A percentile compares a stretch with the other conserved stretches of the same genome.
Conservation (phyloP, 92 coral and sea anemone species). For the Galaxea fascicularis region DNA sequence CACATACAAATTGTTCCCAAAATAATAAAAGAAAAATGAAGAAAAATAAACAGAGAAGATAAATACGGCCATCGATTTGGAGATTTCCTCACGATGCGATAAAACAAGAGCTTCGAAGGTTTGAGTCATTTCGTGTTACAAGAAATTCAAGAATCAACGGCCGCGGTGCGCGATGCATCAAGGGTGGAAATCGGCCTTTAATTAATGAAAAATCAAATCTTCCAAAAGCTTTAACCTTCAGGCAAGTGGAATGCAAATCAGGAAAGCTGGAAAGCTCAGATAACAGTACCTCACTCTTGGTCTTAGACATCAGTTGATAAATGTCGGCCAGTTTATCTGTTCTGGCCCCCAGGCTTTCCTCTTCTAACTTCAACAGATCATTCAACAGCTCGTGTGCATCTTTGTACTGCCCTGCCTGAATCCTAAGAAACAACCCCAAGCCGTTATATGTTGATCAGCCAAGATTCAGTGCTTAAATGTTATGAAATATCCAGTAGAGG, state of each 20-base stretch:
- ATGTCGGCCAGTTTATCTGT: conserved; percentile 93
- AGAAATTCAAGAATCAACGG: too few relatives aligned
- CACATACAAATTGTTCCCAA: too few relatives aligned
- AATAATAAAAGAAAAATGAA: too few relatives aligned
- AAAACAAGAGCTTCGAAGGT: too few relatives aligned
- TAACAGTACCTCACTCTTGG: conserved; percentile 91
- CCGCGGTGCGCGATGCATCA: too few relatives aligned
- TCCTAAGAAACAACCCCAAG: conserved; percentile 34
- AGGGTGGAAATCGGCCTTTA: too few relatives aligned
- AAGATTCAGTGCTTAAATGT: neutral
- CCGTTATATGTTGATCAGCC: neutral
- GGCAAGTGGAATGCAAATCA: neutral
- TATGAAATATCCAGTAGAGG: neutral
- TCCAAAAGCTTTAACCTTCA: neutral
- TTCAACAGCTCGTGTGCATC: conserved; percentile 84
- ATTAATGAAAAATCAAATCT: too few relatives aligned
- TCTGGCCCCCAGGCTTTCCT: conserved; percentile 89
- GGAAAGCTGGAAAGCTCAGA: neutral
- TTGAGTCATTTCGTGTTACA: too few relatives aligned
- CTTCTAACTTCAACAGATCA: conserved; percentile 86
- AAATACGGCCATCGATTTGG: too few relatives aligned
- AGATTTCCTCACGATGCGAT: too few relatives aligned
- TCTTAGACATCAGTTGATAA: conserved; percentile 95
- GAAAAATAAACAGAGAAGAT: too few relatives aligned
- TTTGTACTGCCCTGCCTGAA: conserved; percentile 95